Percentiles rank a stretch among this genome's conserved stretches.
Conservation (phyloP, 2,888 invertebrate genomes). For the Tipula helvola region DNA sequence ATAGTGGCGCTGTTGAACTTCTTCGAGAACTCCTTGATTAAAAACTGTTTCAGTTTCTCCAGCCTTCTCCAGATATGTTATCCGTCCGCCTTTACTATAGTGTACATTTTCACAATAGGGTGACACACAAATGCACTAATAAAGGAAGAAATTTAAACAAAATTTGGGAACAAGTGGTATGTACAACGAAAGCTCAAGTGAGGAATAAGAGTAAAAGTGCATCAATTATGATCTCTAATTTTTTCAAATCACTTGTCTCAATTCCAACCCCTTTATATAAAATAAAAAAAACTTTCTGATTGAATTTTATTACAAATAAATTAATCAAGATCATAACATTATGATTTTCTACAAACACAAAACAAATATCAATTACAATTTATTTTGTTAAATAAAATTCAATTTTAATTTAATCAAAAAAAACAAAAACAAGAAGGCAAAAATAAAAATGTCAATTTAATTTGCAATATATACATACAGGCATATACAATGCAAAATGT, state of each 20-base stretch:
- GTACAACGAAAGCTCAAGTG: no score
- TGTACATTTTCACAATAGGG: no score
- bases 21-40: no score
- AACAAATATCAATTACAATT: background rate
- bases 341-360: background rate
- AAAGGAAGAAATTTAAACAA: no score
- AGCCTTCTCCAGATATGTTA: no score
- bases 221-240: no score
- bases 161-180: no score
- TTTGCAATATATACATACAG: background rate
- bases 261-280: background rate
- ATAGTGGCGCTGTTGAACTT: no score
- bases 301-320: background rate
- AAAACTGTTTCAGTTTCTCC: no score
- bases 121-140: no score
- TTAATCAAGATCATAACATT: slow-evolving; percentile 4
- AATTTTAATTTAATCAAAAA: background rate
- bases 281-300: background rate
- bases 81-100: no score
- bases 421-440: background rate
- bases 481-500: background rate
- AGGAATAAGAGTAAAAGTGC: no score
- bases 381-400: background rate
- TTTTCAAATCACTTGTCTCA: background rate
- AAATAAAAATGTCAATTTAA: background rate